Evolutionary conservation across 2,888 invertebrate species (phyloP).

Genomic region (Acanthosepion lycidas): DNA sequence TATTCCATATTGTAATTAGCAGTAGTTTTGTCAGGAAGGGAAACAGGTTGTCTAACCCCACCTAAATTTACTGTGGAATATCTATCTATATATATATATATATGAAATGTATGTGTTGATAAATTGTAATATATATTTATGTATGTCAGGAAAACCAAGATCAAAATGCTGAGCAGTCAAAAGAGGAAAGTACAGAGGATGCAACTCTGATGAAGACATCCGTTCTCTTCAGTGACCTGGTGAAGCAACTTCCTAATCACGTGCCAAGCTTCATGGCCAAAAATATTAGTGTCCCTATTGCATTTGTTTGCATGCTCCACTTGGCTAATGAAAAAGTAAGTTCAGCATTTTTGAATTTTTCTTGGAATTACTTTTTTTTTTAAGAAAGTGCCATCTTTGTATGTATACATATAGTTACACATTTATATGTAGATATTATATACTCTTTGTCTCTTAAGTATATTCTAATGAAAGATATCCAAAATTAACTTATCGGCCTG

Average conservation of each 20-base stretch:
- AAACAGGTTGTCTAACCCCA: too few species aligned
- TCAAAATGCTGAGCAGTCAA: background rate
- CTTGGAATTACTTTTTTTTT: background rate
- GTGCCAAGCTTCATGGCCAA: constrained; percentile 79
- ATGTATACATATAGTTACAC: too few species aligned
- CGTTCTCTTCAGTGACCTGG: constrained; percentile 59
- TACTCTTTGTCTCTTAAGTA: too few species aligned
- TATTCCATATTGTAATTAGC: too few species aligned
- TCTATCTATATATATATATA: too few species aligned
- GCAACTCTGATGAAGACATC: background rate
- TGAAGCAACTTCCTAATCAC: constrained; percentile 68
- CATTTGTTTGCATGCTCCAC: constrained; percentile 87
- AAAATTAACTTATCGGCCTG: too few species aligned
- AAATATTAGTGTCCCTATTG: constrained; percentile 85
- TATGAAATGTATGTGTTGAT: too few species aligned
- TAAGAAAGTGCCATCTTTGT: background rate
- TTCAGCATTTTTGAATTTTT: background rate
- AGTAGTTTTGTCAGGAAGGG: too few species aligned
- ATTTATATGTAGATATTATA: too few species aligned
- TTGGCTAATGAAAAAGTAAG: constrained; percentile 85
- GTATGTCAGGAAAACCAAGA: constrained; percentile 47
- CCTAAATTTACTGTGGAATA: too few species aligned
- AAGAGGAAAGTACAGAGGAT: background rate
- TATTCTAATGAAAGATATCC: too few species aligned
- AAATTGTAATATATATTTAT: background rate